Evolutionary conservation across 2,888 invertebrate genomes (phyloP).

Genomic region (Folsomia manolachei): DNA sequence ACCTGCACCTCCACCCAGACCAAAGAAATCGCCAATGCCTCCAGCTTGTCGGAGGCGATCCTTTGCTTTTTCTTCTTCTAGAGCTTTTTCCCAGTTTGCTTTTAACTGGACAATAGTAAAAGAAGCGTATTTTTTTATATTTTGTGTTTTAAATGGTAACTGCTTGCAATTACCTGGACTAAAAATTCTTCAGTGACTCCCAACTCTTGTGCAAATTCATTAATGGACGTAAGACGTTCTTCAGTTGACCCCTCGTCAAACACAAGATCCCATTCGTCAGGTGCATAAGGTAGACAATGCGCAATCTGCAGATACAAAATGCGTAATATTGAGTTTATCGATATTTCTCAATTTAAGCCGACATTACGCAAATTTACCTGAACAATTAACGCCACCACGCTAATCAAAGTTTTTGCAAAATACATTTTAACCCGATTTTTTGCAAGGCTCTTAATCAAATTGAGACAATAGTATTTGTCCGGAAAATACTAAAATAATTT

Average conservation of each 20-base stretch:
- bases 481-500: too few species aligned
- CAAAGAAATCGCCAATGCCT: slow-evolving; percentile 25
- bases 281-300: background rate
- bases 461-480: too few species aligned
- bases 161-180: background rate
- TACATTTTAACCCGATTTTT: background rate
- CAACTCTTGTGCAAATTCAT: background rate
- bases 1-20: slow-evolving; percentile 15
- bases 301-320: background rate
- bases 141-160: too few species aligned
- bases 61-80: slow-evolving; percentile 18
- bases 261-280: background rate
- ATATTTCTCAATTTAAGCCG: background rate
- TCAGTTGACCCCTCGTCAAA: background rate
- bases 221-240: background rate
- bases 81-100: slow-evolving; percentile 30
- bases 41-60: slow-evolving; percentile 18
- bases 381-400: background rate
- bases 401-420: background rate
- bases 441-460: background rate
- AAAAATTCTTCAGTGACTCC: slow-evolving; percentile 2
- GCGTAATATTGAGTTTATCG: background rate
- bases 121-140: background rate
- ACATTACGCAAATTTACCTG: background rate
- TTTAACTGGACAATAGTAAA: slow-evolving; percentile 25